Conservation (phyloP, 2,797 vertebrate species). For the Arnoldichthys spilopterus region DNA sequence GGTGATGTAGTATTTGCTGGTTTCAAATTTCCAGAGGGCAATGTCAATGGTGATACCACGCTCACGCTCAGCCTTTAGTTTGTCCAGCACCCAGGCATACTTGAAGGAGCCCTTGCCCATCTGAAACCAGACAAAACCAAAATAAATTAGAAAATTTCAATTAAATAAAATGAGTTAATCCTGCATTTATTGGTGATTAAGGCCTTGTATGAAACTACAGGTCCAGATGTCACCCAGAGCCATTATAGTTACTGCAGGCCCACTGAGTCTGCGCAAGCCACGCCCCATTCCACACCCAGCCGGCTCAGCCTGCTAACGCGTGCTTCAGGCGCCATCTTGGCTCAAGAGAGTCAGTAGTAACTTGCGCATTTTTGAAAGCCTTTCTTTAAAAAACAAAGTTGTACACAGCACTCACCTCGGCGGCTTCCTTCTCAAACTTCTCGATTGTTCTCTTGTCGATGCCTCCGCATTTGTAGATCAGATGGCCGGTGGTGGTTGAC, state of each 20-base stretch:
- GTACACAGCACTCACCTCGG: constrained; percentile 81
- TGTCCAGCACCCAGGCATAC: constrained; percentile 72
- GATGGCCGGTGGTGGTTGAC: constrained; percentile 80
- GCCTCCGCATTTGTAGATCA: constrained; percentile 82
- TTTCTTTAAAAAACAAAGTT: constrained; percentile 1
- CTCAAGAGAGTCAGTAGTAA: not conserved
- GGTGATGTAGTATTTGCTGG: constrained; percentile 67
- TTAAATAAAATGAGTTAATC: too few relatives aligned
- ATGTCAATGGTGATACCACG: constrained; percentile 73
- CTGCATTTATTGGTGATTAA: too few relatives aligned
- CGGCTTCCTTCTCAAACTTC: constrained; percentile 83
- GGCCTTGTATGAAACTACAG: not conserved
- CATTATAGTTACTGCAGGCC: constrained; percentile 57
- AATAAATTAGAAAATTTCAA: too few relatives aligned
- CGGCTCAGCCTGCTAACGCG: constrained; percentile 66
- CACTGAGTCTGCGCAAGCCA: constrained; percentile 56
- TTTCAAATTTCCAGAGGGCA: constrained; percentile 73
- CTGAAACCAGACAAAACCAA: too few relatives aligned
- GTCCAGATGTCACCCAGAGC: constrained; percentile 3
- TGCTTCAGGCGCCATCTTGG: constrained; percentile 78
- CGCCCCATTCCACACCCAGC: constrained; percentile 69
- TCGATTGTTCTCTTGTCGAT: constrained; percentile 84
- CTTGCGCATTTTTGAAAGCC: constrained; percentile 3
- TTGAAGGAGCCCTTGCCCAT: constrained; percentile 76
- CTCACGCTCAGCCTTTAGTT: constrained; percentile 70